phyloP scores from a whole-genome alignment of 2,888 invertebrate species.

The Lepidochrysops patricia region DNA sequence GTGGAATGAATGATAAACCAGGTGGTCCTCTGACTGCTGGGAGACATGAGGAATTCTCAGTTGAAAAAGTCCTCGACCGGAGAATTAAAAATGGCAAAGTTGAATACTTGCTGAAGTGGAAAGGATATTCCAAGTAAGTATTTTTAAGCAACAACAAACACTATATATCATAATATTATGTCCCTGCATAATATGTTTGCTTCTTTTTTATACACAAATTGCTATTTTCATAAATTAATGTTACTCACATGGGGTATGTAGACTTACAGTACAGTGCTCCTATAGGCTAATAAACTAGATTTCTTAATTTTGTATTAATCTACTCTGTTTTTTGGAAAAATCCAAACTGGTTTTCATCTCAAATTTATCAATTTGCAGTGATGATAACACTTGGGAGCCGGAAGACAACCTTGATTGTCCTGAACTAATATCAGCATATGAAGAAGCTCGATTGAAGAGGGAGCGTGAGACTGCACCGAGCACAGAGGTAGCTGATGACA shows the following conservation, averaged over 20 bases:
- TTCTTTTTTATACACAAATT: too few species aligned
- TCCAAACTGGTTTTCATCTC: too few species aligned
- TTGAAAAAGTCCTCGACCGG: slow-evolving; percentile 83
- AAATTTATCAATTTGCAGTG: slow-evolving; percentile 44
- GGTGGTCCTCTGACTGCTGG: slow-evolving; percentile 28
- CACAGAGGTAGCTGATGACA: slow-evolving; percentile 40
- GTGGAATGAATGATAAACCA: slow-evolving; percentile 22
- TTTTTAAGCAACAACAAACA: not conserved
- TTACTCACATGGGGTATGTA: too few species aligned
- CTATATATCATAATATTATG: not conserved
- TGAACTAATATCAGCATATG: slow-evolving; percentile 81
- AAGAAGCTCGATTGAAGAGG: slow-evolving; percentile 73
- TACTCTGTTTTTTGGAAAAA: too few species aligned
- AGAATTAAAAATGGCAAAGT: slow-evolving; percentile 80
- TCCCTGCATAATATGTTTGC: too few species aligned
- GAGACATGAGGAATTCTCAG: slow-evolving; percentile 80
- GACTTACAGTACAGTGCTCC: too few species aligned
- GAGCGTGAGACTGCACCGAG: slow-evolving; percentile 42
- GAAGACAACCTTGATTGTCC: slow-evolving; percentile 87
- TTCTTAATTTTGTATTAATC: too few species aligned
- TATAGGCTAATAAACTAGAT: not conserved
- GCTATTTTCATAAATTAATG: too few species aligned
- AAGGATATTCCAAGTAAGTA: slow-evolving; percentile 77
- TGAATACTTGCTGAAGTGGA: slow-evolving; percentile 79
- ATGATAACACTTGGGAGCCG: slow-evolving; percentile 90